These are phyloP conservation scores for Calycopis cecrops DNA, from an alignment of 1,140 invertebrate genomes.

Conservation along the genomic window DNA sequence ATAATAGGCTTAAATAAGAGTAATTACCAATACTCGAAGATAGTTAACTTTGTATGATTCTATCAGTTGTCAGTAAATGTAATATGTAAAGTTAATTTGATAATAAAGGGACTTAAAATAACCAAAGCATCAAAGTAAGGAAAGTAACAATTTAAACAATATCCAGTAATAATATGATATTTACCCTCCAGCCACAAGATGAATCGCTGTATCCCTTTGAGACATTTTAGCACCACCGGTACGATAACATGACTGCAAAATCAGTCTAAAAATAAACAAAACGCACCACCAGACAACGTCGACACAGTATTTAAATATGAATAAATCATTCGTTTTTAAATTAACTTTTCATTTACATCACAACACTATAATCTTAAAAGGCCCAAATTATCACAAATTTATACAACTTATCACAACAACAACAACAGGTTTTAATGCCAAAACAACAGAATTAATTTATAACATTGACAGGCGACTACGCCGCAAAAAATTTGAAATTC, in stretches of 20 bases:
- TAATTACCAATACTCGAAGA: no score
- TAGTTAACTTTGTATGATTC: no score
- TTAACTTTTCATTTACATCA: slow-evolving; percentile 7
- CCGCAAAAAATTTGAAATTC: background rate
- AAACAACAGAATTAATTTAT: background rate
- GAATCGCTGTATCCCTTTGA: slow-evolving; percentile 88
- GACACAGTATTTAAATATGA: slow-evolving; percentile 34
- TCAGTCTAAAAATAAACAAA: slow-evolving; percentile 72
- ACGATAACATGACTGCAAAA: slow-evolving; percentile 69
- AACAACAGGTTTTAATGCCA: background rate
- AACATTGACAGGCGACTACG: slow-evolving; percentile 3
- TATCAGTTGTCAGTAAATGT: no score
- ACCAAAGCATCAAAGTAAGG: no score
- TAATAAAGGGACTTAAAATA: no score
- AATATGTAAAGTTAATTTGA: no score
- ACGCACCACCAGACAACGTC: slow-evolving; percentile 51
- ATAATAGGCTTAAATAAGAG: no score
- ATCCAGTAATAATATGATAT: slow-evolving; percentile 2
- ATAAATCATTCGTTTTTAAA: slow-evolving; percentile 14
- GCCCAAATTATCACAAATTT: background rate
- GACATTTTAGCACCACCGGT: slow-evolving; percentile 76
- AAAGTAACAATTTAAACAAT: background rate
- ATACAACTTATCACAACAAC: background rate
- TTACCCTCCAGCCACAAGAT: slow-evolving; percentile 91
- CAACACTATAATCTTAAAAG: background rate